phyloP scores from a whole-genome alignment of 2,888 invertebrate genomes.

The Acleris holmiana region DNA sequence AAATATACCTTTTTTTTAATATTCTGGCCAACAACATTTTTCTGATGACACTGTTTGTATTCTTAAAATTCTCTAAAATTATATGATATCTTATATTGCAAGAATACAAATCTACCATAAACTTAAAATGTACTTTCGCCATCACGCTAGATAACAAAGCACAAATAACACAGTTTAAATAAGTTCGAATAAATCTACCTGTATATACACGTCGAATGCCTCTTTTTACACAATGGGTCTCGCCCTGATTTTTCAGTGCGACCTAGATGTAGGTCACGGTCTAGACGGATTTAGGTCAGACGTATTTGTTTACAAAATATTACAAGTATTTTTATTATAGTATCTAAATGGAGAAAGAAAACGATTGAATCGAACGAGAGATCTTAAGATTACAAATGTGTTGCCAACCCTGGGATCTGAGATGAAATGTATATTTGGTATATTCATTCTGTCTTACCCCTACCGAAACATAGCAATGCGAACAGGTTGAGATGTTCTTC shows the following conservation, averaged over 20 bases:
- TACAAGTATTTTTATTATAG: too few relatives aligned
- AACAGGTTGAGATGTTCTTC: constrained; percentile 15
- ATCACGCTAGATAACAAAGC: neutral
- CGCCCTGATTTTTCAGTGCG: constrained; percentile 56
- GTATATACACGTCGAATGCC: constrained; percentile 13
- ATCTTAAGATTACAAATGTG: too few relatives aligned
- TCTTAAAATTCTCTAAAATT: too few relatives aligned
- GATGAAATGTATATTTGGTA: too few relatives aligned
- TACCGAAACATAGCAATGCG: constrained; percentile 14
- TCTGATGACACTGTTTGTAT: neutral
- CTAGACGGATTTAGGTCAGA: constrained; percentile 52
- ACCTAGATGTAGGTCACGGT: constrained; percentile 62
- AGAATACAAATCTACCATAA: too few relatives aligned
- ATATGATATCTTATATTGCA: too few relatives aligned
- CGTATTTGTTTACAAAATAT: constrained; percentile 40
- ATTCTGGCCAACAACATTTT: neutral
- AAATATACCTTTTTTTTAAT: constrained; percentile 14
- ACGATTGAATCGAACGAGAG: too few relatives aligned
- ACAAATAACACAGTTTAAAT: neutral
- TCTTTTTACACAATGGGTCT: constrained; percentile 34
- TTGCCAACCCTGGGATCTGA: too few relatives aligned
- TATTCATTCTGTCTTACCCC: too few relatives aligned
- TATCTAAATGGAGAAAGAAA: too few relatives aligned
- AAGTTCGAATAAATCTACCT: neutral
- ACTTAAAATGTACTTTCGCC: neutral